Evolutionary conservation across 2,113 vertebrate genomes (phyloP).

Genomic region (Salvelinus fontinalis): DNA sequence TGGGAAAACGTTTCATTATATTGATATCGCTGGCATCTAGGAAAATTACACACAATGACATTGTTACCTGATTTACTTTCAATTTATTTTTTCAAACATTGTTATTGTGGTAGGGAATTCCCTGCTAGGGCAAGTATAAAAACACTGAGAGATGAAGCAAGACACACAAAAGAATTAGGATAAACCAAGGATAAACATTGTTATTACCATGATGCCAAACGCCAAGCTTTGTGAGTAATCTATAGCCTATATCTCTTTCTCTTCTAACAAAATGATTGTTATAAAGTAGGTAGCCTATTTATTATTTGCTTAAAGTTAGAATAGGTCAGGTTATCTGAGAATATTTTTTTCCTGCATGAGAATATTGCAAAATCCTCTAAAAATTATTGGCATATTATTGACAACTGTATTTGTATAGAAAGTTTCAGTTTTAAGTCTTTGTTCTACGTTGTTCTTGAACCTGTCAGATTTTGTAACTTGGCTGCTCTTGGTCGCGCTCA

Average conservation of each 20-base stretch:
- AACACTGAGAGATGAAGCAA: slow-evolving; percentile 11
- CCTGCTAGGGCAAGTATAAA: background rate
- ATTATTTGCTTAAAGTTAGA: background rate
- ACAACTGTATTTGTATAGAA: too few species aligned
- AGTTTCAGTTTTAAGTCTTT: background rate
- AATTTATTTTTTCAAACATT: too few species aligned
- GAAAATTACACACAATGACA: too few species aligned
- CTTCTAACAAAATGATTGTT: background rate
- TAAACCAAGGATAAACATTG: background rate
- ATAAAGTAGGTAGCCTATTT: background rate
- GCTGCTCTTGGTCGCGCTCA: slow-evolving; percentile 44
- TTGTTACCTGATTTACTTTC: too few species aligned
- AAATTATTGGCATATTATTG: too few species aligned
- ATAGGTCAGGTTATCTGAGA: too few species aligned
- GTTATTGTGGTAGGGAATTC: background rate
- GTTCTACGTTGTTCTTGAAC: background rate
- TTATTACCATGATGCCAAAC: slow-evolving; percentile 42
- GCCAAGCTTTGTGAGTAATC: slow-evolving; percentile 61
- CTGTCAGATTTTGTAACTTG: slow-evolving; percentile 41
- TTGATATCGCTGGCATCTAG: too few species aligned
- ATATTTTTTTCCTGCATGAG: too few species aligned
- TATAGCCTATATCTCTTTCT: background rate
- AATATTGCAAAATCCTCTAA: too few species aligned
- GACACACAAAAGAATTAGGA: slow-evolving; percentile 19
- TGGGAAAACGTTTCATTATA: too few species aligned